Conservation (phyloP, 2,888 invertebrate species). For the Callosobruchus maculatus region DNA sequence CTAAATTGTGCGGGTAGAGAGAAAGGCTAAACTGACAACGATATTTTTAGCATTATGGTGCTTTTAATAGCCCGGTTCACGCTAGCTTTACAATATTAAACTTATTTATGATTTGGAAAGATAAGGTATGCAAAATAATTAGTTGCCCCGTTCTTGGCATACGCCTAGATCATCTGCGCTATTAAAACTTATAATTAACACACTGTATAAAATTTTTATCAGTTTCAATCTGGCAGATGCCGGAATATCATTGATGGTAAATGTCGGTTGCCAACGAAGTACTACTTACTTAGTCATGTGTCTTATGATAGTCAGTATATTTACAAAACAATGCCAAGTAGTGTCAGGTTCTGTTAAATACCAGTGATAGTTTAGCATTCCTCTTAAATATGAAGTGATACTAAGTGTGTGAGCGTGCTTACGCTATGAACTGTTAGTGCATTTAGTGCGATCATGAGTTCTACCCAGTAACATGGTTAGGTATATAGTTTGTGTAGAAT, state of each 20-base stretch:
- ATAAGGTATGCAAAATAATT: slow-evolving; percentile 20
- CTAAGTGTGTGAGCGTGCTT: not conserved
- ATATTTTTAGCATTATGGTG: slow-evolving; percentile 27
- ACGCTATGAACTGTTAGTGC: not conserved
- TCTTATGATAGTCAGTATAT: not conserved
- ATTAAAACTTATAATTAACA: slow-evolving; percentile 14
- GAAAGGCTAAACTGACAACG: slow-evolving; percentile 47
- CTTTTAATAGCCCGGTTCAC: not conserved
- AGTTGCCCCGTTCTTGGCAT: slow-evolving; percentile 23
- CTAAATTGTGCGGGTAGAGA: slow-evolving; percentile 52
- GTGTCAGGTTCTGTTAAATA: not conserved
- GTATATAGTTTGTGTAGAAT: not conserved
- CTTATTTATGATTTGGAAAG: slow-evolving; percentile 4
- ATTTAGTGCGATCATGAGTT: not conserved
- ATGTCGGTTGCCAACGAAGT: not conserved
- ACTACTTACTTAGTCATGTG: not conserved
- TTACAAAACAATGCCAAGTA: not conserved
- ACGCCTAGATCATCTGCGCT: slow-evolving; percentile 22
- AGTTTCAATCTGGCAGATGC: slow-evolving; percentile 20
- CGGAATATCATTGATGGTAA: not conserved
- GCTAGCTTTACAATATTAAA: slow-evolving; percentile 7
- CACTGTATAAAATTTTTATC: slow-evolving; percentile 24
- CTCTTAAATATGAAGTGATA: not conserved
- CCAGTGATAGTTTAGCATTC: not conserved
- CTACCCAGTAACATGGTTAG: not conserved